Evolutionary conservation across 1,140 invertebrate species (phyloP).

Genomic region (Diorhabda elongata): DNA sequence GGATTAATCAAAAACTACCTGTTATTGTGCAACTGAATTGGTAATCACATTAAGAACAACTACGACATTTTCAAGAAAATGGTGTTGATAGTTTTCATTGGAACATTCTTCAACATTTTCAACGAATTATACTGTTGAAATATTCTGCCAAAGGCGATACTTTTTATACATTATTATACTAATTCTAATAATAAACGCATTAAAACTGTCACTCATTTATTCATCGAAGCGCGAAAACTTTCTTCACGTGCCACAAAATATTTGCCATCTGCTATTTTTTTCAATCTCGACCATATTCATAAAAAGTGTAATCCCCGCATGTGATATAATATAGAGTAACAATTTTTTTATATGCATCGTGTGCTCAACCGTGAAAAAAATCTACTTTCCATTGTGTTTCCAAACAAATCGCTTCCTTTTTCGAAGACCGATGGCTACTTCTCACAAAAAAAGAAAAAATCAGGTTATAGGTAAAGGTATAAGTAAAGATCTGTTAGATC

Average conservation of each 20-base stretch:
- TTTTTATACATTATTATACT: no score
- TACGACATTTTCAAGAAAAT: no score
- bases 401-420: slow-evolving; percentile 13
- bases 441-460: slow-evolving; percentile 22
- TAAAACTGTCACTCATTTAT: slow-evolving; percentile 24
- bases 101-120: no score
- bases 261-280: slow-evolving; percentile 26
- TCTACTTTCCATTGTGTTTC: slow-evolving; percentile 12
- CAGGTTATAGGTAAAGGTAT: slow-evolving; percentile 24
- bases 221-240: slow-evolving; percentile 21
- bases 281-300: slow-evolving; percentile 4
- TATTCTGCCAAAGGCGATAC: no score
- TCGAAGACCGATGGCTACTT: slow-evolving; percentile 19
- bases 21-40: no score
- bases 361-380: slow-evolving; percentile 23
- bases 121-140: no score
- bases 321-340: slow-evolving; percentile 1
- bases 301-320: slow-evolving; percentile 21
- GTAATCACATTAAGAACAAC: no score
- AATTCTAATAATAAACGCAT: background rate
- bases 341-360: slow-evolving; percentile 15
- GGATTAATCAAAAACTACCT: no score
- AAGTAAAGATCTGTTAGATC: slow-evolving; percentile 31
- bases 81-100: no score
- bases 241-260: slow-evolving; percentile 25